These are phyloP conservation scores for Chauna torquata DNA, from an alignment of 2,113 vertebrate genomes.

Conservation along the genomic window DNA sequence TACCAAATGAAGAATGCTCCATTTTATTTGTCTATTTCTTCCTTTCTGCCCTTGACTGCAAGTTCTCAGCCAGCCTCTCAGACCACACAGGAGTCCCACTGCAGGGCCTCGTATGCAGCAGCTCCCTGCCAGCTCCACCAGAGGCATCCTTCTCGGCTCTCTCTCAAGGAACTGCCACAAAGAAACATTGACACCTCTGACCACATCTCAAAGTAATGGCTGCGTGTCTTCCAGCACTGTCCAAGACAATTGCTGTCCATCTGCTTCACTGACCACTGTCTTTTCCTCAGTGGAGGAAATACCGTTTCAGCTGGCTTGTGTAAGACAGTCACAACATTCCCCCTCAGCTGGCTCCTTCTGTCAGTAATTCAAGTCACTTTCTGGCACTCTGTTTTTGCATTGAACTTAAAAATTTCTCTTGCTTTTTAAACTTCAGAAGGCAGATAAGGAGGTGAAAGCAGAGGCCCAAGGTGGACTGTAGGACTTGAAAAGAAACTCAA, in stretches of 20 bases:
- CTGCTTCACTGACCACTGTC: background rate
- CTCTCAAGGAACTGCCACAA: background rate
- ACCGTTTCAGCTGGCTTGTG: background rate
- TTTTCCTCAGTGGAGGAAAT: background rate
- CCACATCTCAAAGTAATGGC: background rate
- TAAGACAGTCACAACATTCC: background rate
- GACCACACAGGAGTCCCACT: background rate
- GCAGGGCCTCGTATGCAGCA: rapidly evolving
- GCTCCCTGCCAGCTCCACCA: background rate
- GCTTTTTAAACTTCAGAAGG: background rate
- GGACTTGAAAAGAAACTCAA: background rate
- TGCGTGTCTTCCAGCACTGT: background rate
- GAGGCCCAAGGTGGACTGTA: background rate
- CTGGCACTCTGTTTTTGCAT: background rate
- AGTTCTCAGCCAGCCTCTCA: background rate
- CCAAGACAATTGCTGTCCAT: background rate
- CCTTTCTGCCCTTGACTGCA: background rate
- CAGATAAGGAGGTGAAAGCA: background rate
- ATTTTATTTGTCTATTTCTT: background rate
- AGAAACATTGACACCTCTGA: background rate
- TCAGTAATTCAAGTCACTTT: background rate
- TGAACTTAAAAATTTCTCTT: background rate
- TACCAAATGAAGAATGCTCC: background rate
- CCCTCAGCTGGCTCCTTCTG: background rate
- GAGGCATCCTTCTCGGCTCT: background rate